A percentile compares a stretch with the other conserved stretches of the same genome.
phyloP scores from a whole-genome alignment of 2,888 invertebrate genomes.

The Drosophila differens region DNA sequence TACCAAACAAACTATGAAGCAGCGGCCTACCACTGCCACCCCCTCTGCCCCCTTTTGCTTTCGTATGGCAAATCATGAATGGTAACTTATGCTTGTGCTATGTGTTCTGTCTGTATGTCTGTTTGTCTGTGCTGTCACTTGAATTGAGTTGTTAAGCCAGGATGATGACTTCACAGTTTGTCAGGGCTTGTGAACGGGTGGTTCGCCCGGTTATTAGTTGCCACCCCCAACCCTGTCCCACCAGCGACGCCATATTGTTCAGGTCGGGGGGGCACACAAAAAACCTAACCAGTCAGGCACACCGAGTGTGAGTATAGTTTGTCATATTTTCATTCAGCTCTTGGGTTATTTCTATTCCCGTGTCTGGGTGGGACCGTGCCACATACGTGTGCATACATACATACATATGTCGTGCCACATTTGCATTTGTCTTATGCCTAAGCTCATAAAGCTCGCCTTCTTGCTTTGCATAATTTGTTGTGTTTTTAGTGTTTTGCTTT shows the following conservation, averaged over 20 bases:
- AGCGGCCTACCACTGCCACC: slow-evolving; percentile 15
- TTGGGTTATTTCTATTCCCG: slow-evolving; percentile 10
- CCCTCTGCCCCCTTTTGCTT: not conserved
- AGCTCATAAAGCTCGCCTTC: slow-evolving; percentile 42
- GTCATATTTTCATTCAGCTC: slow-evolving; percentile 56
- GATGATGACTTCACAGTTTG: slow-evolving; percentile 82
- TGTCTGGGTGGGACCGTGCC: slow-evolving; percentile 36
- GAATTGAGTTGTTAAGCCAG: slow-evolving; percentile 82
- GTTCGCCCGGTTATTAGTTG: slow-evolving; percentile 34
- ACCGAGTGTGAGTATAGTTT: slow-evolving; percentile 66
- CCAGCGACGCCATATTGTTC: slow-evolving; percentile 19
- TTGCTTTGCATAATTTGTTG: slow-evolving; percentile 41
- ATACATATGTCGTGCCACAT: slow-evolving; percentile 67
- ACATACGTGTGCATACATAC: not conserved
- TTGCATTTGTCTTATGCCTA: slow-evolving; percentile 74
- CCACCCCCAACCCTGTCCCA: slow-evolving; percentile 23
- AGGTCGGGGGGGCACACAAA: slow-evolving; percentile 25
- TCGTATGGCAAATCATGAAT: slow-evolving; percentile 66
- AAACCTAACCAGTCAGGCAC: slow-evolving; percentile 35
- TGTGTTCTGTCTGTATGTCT: slow-evolving; percentile 6
- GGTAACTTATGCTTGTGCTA: slow-evolving; percentile 71
- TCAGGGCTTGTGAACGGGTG: slow-evolving; percentile 67
- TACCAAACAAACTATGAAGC: slow-evolving; percentile 36
- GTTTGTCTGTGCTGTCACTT: slow-evolving; percentile 55
- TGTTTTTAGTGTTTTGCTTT: slow-evolving; percentile 9